Conservation (phyloP, 2,888 invertebrate species). For the Drosophila subsilvestris region DNA sequence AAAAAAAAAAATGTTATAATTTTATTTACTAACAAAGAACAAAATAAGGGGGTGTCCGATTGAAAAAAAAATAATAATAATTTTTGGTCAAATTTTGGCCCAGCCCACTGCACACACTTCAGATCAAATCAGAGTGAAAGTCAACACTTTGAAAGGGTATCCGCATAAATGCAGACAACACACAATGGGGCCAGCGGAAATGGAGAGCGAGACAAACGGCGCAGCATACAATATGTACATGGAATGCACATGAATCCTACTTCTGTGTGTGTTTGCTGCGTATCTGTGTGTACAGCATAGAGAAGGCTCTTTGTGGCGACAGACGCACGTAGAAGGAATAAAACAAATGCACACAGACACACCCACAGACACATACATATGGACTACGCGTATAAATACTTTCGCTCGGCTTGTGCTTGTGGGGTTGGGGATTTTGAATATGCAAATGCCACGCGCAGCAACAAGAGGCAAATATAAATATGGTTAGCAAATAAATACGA, state of each 20-base stretch:
- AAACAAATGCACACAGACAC: conserved; percentile 20
- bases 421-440: conserved; percentile 50
- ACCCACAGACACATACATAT: conserved; percentile 2
- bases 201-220: conserved; percentile 34
- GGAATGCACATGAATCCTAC: conserved; percentile 1
- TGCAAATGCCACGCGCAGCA: conserved; percentile 50
- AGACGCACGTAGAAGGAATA: conserved; percentile 30
- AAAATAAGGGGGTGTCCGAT: no score
- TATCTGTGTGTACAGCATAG: not conserved
- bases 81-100: no score
- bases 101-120: no score
- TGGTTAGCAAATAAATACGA: conserved; percentile 44
- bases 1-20: no score
- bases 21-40: no score
- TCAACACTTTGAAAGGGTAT: conserved; percentile 4
- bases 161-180: conserved; percentile 32
- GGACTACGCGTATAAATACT: conserved; percentile 27
- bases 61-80: no score
- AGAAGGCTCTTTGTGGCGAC: conserved; percentile 3
- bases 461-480: conserved; percentile 45
- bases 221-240: conserved; percentile 26
- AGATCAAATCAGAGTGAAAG: conserved; percentile 14
- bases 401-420: conserved; percentile 33
- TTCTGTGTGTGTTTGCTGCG: conserved; percentile 26
- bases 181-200: conserved; percentile 51